Base-by-base conservation (phyloP, 37 sponge, comb jelly and placozoan species). In the Spongilla lacustris region DNA sequence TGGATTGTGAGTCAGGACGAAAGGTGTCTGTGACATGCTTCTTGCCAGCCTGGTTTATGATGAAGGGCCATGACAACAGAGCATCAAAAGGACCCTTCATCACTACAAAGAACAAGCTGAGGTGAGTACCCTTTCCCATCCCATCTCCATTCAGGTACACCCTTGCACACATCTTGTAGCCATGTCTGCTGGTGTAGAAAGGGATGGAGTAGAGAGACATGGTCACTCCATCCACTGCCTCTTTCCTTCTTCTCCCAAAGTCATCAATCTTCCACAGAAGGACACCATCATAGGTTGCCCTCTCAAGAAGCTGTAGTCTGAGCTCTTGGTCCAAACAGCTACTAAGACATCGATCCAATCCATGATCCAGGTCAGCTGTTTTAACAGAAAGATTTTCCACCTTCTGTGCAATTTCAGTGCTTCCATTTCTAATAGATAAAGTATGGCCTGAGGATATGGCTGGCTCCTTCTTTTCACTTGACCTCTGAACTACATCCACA, bases 141-240 rank as follows among this genome's bases (percentile, higher is more conserved):
- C 93, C 93, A 67, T 93, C 93, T 14, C 93, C 93, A n/a, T 93
- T 93, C 33, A 89, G 38, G 58, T 93, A 89, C 33, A 89, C 73
- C 30, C 93, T 75, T 19, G 85, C 90, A 71, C 93, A 93, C 93
- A 93, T 93, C 80, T 93, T 93, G 87, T 93, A 93, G 3, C 93
- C 93, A 27, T 83, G 83, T 24, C 83, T 81, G 12, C 80, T 71
- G 21, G 93, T 86, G 80, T 93, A 93, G 36, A 93, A 93, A 10
- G 93, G 93, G 38, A 87, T 81, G 35, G 90, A 89, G 80, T 89
- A 93, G 21, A 93, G 87, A 37, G 93, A 93, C 58, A 89, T 23
- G 29, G 93, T 93, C 5, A 75, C 67, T 25, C 90, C 91, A 46
- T 86, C 81, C 6, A 90, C 46, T n/a, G 94, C 94, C 28, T 94